phyloP scores from a whole-genome alignment of 1,140 invertebrate genomes.

The Ips nitidus region DNA sequence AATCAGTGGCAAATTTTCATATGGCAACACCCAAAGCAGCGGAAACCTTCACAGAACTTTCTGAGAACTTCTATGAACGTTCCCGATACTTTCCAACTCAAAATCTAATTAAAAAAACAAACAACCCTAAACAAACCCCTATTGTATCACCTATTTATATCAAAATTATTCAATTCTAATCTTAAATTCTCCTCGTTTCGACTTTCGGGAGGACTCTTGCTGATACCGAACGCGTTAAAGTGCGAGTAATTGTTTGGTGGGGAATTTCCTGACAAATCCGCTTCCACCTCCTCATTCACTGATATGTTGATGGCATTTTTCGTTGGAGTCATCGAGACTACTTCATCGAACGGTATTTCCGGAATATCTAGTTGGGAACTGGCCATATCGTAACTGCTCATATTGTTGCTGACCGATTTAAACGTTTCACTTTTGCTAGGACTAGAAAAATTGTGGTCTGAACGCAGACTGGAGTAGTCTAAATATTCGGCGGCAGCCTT shows the following conservation, averaged over 20 bases:
- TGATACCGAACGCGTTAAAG: constrained; percentile 40
- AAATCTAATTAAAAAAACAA: not conserved
- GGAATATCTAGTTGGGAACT: constrained; percentile 42
- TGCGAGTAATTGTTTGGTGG: constrained; percentile 15
- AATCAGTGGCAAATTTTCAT: no score
- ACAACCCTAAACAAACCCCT: constrained; percentile 4
- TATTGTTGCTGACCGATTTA: constrained; percentile 39
- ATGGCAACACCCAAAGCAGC: not conserved
- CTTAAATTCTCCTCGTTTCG: constrained; percentile 31
- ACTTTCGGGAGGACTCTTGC: constrained; percentile 37
- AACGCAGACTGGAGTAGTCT: constrained; percentile 13
- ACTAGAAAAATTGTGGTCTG: constrained; percentile 28
- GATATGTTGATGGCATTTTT: constrained; percentile 24
- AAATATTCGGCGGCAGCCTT: no score
- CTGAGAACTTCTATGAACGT: not conserved
- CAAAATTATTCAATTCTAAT: constrained; percentile 43
- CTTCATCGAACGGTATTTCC: constrained; percentile 42
- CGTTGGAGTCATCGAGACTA: not conserved
- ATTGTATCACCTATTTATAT: constrained; percentile 41
- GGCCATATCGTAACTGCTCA: constrained; percentile 41
- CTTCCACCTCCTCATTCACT: not conserved
- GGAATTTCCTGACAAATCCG: not conserved
- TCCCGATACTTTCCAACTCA: not conserved
- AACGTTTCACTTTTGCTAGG: constrained; percentile 40
- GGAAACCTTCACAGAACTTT: not conserved